Percentiles rank a stretch among this genome's conserved stretches.
Evolutionary conservation across 92 coral and sea anemone species (phyloP).

Genomic region (Zoanthus sansibaricus): DNA sequence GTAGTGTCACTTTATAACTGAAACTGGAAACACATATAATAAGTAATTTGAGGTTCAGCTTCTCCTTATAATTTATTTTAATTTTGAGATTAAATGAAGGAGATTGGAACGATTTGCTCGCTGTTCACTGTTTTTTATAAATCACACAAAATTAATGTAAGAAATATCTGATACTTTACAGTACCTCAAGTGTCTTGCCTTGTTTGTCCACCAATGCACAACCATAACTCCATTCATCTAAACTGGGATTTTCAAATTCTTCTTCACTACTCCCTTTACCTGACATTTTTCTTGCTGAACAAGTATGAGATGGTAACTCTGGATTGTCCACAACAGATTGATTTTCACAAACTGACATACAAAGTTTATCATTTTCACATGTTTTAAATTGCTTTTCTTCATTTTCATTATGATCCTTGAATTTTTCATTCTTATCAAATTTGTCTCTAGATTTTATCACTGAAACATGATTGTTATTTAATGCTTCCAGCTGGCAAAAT

Average conservation of each 20-base stretch:
- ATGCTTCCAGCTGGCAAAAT: constrained; percentile 17
- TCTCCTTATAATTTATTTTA: too few species aligned
- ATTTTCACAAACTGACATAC: not conserved
- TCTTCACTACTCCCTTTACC: constrained; percentile 5
- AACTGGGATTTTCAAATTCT: not conserved
- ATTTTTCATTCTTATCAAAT: not conserved
- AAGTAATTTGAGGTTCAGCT: too few species aligned
- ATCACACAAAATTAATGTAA: too few species aligned
- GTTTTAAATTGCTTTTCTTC: not conserved
- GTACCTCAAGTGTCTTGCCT: constrained; percentile 84
- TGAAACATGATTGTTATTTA: not conserved
- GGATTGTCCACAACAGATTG: not conserved
- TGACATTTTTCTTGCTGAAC: not conserved
- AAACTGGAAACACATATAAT: too few species aligned
- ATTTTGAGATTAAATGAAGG: too few species aligned
- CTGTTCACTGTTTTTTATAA: too few species aligned
- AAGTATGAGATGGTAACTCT: not conserved
- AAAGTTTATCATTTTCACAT: too few species aligned
- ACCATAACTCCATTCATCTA: constrained; percentile 88
- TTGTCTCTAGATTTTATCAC: not conserved
- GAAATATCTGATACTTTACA: constrained; percentile 22
- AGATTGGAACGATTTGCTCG: too few species aligned
- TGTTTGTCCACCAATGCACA: constrained; percentile 74
- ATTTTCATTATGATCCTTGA: not conserved
- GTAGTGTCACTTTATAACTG: too few species aligned